Base-by-base conservation (phyloP, 2,888 invertebrate genomes). In the Pasiphila rectangulata region DNA sequence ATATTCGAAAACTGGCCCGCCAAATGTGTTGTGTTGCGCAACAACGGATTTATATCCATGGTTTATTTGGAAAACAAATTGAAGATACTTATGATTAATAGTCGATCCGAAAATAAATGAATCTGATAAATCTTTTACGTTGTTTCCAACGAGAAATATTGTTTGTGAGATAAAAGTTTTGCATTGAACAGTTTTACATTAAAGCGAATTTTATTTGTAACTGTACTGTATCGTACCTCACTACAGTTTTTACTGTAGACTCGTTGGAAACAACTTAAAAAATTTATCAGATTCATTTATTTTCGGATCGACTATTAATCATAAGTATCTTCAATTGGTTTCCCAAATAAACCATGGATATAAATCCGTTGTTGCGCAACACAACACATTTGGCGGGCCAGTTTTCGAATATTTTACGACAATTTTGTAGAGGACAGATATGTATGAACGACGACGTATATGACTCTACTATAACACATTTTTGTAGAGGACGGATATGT, bases 391-490 rank as follows among this genome's bases (percentile, higher is more conserved):
- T 29, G 40, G 10, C 27, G 24, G 24, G 23, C 20, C 44, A 13
- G 40, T 16, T 37, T 43, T 49, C 20, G 36, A 40, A 40, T 30
- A 36, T 57, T 59, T 54, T 54, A 56, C 37, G 53, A 49, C 42
- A 40, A 30, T 53, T 62, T 63, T 63, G 63, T 57, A n/a, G n/a
- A n/a, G n/a, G n/a, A n/a, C n/a, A n/a, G n/a, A n/a, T n/a, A n/a
- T n/a, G n/a, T n/a, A n/a, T n/a, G n/a, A n/a, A n/a, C n/a, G n/a
- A n/a, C n/a, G n/a, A n/a, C n/a, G n/a, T n/a, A n/a, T n/a, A n/a
- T n/a, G n/a, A n/a, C n/a, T n/a, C n/a, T n/a, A n/a, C n/a, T n/a
- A n/a, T n/a, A n/a, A n/a, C n/a, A n/a, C n/a, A n/a, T n/a, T n/a
- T n/a, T n/a, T n/a, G n/a, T n/a, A n/a, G n/a, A n/a, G n/a, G n/a